Base-by-base conservation (phyloP, 2,797 vertebrate genomes). In the Sebastes minor region DNA sequence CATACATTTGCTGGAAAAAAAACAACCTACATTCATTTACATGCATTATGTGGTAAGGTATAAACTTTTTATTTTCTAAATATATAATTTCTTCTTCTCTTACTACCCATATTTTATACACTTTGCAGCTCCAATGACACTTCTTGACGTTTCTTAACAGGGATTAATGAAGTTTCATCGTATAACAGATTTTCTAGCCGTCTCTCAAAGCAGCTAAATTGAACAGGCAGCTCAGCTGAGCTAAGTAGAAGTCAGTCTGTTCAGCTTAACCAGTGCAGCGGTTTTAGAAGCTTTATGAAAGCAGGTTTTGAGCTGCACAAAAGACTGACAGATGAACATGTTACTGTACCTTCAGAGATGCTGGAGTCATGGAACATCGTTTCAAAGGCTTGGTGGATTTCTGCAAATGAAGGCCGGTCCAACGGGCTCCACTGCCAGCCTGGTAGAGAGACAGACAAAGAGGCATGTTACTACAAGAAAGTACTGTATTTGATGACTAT, bases 291-390 rank as follows among this genome's bases (percentile, higher is more conserved):
- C 14, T 56, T 68, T 3, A 14, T 53, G 18, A 56, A 63, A 42
- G 28, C 46, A 49, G 16, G 5, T 67, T 70, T 63, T 59, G 11
- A 78, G 60, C 23, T 6, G 6, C 11, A 66, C 20, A 65, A 71
- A 28, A 76, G 30, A 60, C 1, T 8, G 55, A 42, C 28, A 12
- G 42, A 5, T 56, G n/a, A 57, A 35, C 6, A 28, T 14, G 23
- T 35, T 57, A 14, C 32, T 9, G 4, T 94, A 99, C 99, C 99
- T 97, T 99, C 99, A 65, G 98, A 99, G 90, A 99, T 99, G 93
- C 98, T 99, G 0, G 98, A 99, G 90, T 99, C 98, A 0, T 99
- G 99, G 89, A 99, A 99, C 99, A 99, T 99, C 1, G 99, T 99
- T 95, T 99, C 99, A 88, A 99, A 99, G 66, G 99, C 98, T 94